Evolutionary conservation across 2,888 invertebrate species (phyloP).

Genomic region (Phengaris alcon): DNA sequence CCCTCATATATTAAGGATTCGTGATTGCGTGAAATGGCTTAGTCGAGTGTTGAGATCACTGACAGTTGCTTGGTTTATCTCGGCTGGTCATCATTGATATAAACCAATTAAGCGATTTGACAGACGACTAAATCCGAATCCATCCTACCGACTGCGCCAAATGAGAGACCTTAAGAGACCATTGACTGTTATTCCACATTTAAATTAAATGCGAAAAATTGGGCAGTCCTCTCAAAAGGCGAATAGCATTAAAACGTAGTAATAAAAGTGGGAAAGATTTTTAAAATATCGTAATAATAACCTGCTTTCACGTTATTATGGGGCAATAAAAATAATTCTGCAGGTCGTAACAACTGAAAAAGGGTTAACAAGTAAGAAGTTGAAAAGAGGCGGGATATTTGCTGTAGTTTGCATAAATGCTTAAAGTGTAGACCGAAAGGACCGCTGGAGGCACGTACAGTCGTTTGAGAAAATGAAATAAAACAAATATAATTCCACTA

Average conservation of each 20-base stretch:
- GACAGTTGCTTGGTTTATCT: conserved; percentile 22
- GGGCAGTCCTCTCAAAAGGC: conserved; percentile 1
- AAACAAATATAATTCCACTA: conserved; percentile 50
- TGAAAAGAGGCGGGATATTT: conserved; percentile 54
- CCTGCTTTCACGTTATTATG: conserved; percentile 24
- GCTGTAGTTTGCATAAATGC: conserved; percentile 63
- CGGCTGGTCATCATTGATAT: conserved; percentile 19
- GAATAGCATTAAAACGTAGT: conserved; percentile 1
- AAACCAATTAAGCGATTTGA: conserved; percentile 12
- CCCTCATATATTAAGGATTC: neutral
- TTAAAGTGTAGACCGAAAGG: conserved; percentile 50
- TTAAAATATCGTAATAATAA: conserved; percentile 19
- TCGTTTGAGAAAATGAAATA: conserved; percentile 52
- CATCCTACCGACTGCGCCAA: neutral
- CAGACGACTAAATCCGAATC: neutral
- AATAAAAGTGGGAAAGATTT: conserved; percentile 8
- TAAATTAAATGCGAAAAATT: neutral
- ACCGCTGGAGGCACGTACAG: conserved; percentile 55
- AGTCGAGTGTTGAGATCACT: conserved; percentile 18
- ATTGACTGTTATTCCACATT: neutral
- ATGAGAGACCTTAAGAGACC: neutral
- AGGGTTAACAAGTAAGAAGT: conserved; percentile 47
- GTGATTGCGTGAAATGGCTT: conserved; percentile 3
- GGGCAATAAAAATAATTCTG: conserved; percentile 31
- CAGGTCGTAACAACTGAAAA: conserved; percentile 41